phyloP scores from a whole-genome alignment of 92 coral and sea anemone genomes.

The Umimayanthus chanpuru region DNA sequence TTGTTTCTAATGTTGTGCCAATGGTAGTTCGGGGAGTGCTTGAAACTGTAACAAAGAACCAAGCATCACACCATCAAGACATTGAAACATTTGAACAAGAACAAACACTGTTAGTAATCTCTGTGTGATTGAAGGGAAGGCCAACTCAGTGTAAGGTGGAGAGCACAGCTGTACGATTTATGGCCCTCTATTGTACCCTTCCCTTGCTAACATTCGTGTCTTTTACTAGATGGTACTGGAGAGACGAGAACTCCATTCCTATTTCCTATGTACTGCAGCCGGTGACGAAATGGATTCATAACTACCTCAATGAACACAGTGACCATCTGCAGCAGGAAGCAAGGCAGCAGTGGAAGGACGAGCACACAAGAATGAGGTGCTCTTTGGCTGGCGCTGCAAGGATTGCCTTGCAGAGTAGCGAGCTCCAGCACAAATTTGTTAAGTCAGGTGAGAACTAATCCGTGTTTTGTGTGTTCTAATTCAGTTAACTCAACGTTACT shows the following conservation, averaged over 20 bases:
- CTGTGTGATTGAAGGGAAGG: background rate
- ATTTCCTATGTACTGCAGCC: conserved; percentile 77
- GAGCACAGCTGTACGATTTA: background rate
- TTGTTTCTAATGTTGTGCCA: too few species aligned
- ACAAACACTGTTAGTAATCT: too few species aligned
- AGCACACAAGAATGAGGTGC: conserved; percentile 49
- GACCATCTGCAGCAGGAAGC: conserved; percentile 50
- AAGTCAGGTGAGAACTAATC: conserved; percentile 59
- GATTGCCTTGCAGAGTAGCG: conserved; percentile 41
- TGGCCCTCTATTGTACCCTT: background rate
- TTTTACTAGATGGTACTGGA: conserved; percentile 70
- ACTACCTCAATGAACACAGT: conserved; percentile 53
- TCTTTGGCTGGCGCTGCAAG: conserved; percentile 62
- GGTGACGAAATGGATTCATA: conserved; percentile 72
- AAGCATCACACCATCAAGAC: too few species aligned
- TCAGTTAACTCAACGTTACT: background rate
- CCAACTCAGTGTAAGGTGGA: background rate
- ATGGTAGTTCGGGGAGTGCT: too few species aligned
- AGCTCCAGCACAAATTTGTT: conserved; percentile 59
- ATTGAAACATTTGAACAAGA: too few species aligned
- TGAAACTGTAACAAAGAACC: too few species aligned
- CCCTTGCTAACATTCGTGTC: background rate
- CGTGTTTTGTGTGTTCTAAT: background rate
- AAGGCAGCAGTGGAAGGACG: conserved; percentile 63
- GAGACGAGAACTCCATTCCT: conserved; percentile 76